A percentile compares a stretch with the other conserved stretches of the same genome.
Evolutionary conservation across 2,888 invertebrate species (phyloP).

Genomic region (Gastracanthus pulcherrimus): DNA sequence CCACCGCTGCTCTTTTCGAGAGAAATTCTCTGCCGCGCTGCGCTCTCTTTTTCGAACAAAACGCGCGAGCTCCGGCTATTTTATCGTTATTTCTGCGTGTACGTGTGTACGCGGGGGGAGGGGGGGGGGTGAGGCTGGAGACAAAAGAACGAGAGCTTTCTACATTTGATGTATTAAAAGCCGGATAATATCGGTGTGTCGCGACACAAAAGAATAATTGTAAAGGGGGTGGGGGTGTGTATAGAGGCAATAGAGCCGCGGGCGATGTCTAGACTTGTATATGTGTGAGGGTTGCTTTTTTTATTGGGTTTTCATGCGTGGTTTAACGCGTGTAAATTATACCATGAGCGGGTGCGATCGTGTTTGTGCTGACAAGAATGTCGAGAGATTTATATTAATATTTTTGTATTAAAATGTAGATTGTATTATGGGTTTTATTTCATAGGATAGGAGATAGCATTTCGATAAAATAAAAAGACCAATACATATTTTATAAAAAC

Average conservation of each 20-base stretch:
- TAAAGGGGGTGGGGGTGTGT: neutral
- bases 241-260: neutral
- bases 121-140: neutral
- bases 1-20: neutral
- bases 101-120: neutral
- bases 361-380: too few relatives aligned
- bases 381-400: too few relatives aligned
- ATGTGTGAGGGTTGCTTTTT: neutral
- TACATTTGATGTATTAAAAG: slow-evolving; percentile 36
- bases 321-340: neutral
- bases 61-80: neutral
- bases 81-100: neutral
- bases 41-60: neutral
- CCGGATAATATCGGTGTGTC: slow-evolving; percentile 12
- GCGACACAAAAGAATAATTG: slow-evolving; percentile 15
- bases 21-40: too few relatives aligned
- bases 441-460: too few relatives aligned
- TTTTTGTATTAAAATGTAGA: too few relatives aligned
- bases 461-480: too few relatives aligned
- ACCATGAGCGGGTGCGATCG: too few relatives aligned
- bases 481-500: too few relatives aligned
- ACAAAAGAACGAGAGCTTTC: neutral
- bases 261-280: neutral
- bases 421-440: too few relatives aligned
- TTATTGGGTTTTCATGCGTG: neutral